Percentiles rank a stretch among this genome's conserved stretches.
Evolutionary conservation across 2,888 invertebrate species (phyloP).

Genomic region (Acronicta aceris): DNA sequence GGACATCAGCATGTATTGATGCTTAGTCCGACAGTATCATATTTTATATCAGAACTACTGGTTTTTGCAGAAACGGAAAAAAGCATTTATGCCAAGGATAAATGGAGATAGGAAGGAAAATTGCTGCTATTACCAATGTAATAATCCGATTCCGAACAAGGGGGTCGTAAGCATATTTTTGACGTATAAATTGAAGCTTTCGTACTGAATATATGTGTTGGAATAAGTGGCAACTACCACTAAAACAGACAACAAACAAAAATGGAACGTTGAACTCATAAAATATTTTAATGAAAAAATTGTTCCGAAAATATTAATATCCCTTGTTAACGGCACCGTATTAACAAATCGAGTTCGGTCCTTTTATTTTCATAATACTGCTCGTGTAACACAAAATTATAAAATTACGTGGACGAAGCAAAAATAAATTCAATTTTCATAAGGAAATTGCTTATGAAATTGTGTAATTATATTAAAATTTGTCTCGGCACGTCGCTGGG

Average conservation of each 20-base stretch:
- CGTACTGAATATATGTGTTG: conserved; percentile 10
- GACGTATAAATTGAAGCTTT: conserved; percentile 18
- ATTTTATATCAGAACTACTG: conserved; percentile 7
- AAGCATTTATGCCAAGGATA: conserved; percentile 29
- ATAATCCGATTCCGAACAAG: conserved; percentile 34
- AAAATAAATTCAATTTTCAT: conserved; percentile 56
- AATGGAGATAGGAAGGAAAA: conserved; percentile 36
- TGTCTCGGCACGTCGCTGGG: conserved; percentile 49
- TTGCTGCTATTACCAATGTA: conserved; percentile 26
- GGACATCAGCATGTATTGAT: conserved; percentile 8
- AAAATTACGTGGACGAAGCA: conserved; percentile 50
- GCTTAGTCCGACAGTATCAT: conserved; percentile 2
- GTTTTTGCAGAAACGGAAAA: conserved; percentile 19
- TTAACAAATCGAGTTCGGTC: conserved; percentile 38
- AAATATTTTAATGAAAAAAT: conserved; percentile 31
- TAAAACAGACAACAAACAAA: background rate
- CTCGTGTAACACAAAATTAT: conserved; percentile 30
- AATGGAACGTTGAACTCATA: background rate
- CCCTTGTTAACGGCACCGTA: conserved; percentile 21
- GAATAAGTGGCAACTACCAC: background rate
- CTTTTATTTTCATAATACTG: conserved; percentile 26
- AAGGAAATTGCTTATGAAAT: conserved; percentile 56
- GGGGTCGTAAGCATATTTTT: conserved; percentile 32
- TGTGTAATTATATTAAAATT: conserved; percentile 58
- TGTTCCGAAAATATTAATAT: conserved; percentile 37